These are phyloP conservation scores for Elachura formosa DNA, from an alignment of 2,113 vertebrate genomes.

Conservation along the genomic window DNA sequence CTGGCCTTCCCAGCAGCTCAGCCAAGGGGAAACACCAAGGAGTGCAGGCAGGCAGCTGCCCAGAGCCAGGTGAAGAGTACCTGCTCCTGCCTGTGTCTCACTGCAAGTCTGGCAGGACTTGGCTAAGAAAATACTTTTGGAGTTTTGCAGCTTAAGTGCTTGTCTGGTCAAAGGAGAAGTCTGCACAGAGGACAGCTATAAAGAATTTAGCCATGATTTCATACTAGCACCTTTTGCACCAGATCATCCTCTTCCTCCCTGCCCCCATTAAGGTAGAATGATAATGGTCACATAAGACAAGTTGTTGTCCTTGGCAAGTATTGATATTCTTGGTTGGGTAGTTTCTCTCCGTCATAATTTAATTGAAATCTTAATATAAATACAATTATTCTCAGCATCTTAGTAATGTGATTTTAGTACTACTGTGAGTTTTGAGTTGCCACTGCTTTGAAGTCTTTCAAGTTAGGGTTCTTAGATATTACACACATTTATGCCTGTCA, in stretches of 20 bases:
- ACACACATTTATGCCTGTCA: conserved; percentile 1
- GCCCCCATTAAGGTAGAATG: not conserved
- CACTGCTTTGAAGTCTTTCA: conserved; percentile 27
- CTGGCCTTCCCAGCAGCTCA: not conserved
- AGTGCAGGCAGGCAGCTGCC: not conserved
- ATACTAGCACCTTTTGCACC: not conserved
- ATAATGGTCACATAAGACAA: not conserved
- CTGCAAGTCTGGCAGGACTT: not conserved
- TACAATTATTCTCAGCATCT: not conserved
- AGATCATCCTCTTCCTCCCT: not conserved
- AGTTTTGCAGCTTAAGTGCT: not conserved
- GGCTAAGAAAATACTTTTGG: not conserved
- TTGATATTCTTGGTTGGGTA: not conserved
- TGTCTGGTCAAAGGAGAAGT: not conserved
- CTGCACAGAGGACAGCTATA: not conserved
- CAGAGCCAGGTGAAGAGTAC: not conserved
- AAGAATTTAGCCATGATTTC: not conserved
- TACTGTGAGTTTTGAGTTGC: not conserved
- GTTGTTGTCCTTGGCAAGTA: not conserved
- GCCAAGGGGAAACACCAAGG: not conserved
- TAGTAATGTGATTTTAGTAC: conserved; percentile 4
- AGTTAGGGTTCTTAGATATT: not conserved
- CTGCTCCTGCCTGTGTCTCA: not conserved
- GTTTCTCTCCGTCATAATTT: not conserved
- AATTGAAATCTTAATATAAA: not conserved